Evolutionary conservation across 2,888 invertebrate species (phyloP), one percentile per base, ranked within the genome.

Genomic region (Yponomeuta cagnagella): DNA sequence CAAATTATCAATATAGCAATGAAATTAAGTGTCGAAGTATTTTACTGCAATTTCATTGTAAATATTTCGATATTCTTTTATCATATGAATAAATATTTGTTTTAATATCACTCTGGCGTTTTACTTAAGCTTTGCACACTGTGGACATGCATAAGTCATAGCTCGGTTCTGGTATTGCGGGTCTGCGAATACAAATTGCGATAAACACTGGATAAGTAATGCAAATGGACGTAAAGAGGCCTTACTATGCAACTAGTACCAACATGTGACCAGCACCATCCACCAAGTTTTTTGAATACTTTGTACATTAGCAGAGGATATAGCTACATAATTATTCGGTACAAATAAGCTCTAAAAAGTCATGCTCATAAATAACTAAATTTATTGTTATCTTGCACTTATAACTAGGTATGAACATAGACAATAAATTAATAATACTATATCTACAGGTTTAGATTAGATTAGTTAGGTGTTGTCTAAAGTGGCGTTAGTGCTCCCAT

Each of bases 1-100:
- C 87, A 86, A 87, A 86, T 85, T 88, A 48, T 70, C 48, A 72
- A 71, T 87, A 86, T 85, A 87, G 82, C 89, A 90, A 90, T 90
- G 90, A 89, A 90, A 89, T 90, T 89, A 84, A 81, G 79, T 86
- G 82, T 87, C 82, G 83, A 83, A 85, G 80, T 84, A 82, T 82
- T 86, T 87, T 85, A 86, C 85, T 85, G 81, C 87, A 86, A 90
- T 90, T 90, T 91, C 90, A 91, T 92, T 91, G 91, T 91, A 89
- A 87, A 92, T 90, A 90, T 87, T 89, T 89, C 83, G 87, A 88
- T 90, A 90, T 88, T 88, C 87, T 88, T 90, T 87, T 86, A 89
- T 87, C 85, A 87, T 88, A 84, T 87, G 88, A 91, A 90, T 90
- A 90, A 90, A 91, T 88, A 89, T 88, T 90, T 92, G 90, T 90